Evolutionary conservation across 2,113 vertebrate genomes (phyloP).

Genomic region (Hydrolagus affinis): DNA sequence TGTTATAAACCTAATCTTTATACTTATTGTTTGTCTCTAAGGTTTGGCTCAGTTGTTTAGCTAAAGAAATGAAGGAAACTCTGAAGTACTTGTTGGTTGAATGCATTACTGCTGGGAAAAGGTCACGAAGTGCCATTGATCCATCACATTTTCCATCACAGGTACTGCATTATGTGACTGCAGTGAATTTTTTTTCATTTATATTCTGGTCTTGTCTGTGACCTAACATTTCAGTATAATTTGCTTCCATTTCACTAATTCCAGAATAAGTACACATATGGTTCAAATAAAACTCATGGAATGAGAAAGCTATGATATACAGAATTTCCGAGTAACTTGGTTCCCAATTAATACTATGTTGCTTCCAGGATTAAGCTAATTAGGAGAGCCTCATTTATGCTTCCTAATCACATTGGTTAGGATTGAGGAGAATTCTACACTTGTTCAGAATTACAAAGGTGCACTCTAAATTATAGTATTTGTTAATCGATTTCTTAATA

Average conservation of each 20-base stretch:
- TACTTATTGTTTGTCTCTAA: slow-evolving; percentile 43
- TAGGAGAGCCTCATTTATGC: too few relatives aligned
- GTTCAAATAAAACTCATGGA: background rate
- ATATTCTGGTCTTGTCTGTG: background rate
- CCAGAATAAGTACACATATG: background rate
- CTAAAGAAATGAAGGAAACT: slow-evolving; percentile 87
- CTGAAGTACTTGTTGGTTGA: slow-evolving; percentile 75
- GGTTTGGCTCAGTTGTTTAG: slow-evolving; percentile 80
- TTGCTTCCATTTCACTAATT: background rate
- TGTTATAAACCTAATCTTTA: slow-evolving; percentile 25
- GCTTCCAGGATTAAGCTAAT: too few relatives aligned
- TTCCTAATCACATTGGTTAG: too few relatives aligned
- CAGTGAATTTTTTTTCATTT: background rate
- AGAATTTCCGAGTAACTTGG: too few relatives aligned
- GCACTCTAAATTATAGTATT: too few relatives aligned
- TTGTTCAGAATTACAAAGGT: too few relatives aligned
- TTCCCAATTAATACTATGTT: too few relatives aligned
- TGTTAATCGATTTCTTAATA: too few relatives aligned
- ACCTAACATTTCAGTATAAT: background rate
- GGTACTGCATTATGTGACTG: slow-evolving; percentile 49
- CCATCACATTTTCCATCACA: slow-evolving; percentile 83
- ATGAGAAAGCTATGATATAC: background rate
- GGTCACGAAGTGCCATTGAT: slow-evolving; percentile 65
- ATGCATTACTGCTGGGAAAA: slow-evolving; percentile 70
- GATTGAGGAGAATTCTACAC: too few relatives aligned